Percentiles rank a stretch among this genome's conserved stretches.
Conservation (phyloP, 2,113 vertebrate genomes). For the Caranx ignobilis region DNA sequence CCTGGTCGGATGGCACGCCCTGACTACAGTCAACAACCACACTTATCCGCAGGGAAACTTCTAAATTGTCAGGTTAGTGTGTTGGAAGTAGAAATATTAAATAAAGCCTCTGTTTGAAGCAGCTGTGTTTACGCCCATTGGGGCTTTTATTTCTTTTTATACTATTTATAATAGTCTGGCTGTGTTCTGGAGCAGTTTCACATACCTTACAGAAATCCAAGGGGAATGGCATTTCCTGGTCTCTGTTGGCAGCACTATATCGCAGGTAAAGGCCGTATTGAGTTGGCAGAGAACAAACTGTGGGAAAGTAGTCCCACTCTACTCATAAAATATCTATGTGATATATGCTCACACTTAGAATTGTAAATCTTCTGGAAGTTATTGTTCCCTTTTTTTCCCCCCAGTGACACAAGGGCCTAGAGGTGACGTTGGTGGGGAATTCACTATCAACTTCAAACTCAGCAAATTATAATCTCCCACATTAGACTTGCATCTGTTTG, state of each 20-base stretch:
- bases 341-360: constrained; percentile 1
- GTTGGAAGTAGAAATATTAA: neutral
- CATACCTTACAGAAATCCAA: constrained; percentile 39
- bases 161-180: neutral
- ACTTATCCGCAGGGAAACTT: neutral
- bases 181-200: constrained; percentile 22
- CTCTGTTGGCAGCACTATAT: constrained; percentile 11
- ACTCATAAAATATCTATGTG: constrained; percentile 8
- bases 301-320: neutral
- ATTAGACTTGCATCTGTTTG: neutral
- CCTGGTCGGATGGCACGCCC: neutral
- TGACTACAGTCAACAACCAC: neutral
- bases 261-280: constrained; percentile 34
- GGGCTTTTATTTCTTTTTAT: neutral
- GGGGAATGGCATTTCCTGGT: constrained; percentile 58
- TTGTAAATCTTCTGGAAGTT: neutral
- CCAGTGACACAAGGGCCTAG: no score
- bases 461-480: neutral
- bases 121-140: neutral
- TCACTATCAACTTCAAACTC: neutral
- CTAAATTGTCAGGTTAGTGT: neutral
- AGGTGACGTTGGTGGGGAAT: neutral
- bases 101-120: neutral
- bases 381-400: neutral
- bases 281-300: constrained; percentile 9